A percentile compares a stretch with the other conserved stretches of the same genome.
Evolutionary conservation across 2,113 vertebrate genomes (phyloP).

Genomic region (Ptilonorhynchus violaceus): DNA sequence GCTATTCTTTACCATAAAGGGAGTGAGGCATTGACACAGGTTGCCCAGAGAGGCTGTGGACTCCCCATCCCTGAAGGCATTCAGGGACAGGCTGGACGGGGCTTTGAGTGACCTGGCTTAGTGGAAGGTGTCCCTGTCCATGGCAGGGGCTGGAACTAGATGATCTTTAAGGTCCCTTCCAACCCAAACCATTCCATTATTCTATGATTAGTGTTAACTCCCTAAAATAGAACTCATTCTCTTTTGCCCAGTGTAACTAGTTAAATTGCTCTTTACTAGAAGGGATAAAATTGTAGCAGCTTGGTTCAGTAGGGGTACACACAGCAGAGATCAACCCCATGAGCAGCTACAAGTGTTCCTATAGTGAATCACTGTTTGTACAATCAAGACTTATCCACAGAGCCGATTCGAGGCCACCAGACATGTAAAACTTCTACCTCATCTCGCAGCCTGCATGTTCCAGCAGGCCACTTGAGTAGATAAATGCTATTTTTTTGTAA

Average conservation of each 20-base stretch:
- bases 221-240: not conserved
- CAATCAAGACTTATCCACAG: not conserved
- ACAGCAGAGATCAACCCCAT: not conserved
- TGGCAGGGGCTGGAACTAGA: not conserved
- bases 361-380: not conserved
- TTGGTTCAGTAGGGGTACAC: not conserved
- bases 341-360: not conserved
- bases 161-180: not conserved
- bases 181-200: not conserved
- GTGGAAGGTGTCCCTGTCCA: not conserved
- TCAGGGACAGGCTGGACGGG: not conserved
- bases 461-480: not conserved
- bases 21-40: not conserved
- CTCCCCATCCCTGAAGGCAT: not conserved
- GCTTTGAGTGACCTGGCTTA: not conserved
- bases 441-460: not conserved
- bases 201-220: not conserved
- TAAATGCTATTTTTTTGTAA: not conserved
- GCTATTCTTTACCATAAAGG: not conserved
- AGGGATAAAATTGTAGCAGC: not conserved
- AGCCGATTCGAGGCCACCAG: not conserved
- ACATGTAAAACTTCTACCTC: not conserved
- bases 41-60: not conserved
- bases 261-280: not conserved
- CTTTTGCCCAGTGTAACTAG: not conserved